Evolutionary conservation across 2,888 invertebrate genomes (phyloP).

Genomic region (Linnaemya vulpina): DNA sequence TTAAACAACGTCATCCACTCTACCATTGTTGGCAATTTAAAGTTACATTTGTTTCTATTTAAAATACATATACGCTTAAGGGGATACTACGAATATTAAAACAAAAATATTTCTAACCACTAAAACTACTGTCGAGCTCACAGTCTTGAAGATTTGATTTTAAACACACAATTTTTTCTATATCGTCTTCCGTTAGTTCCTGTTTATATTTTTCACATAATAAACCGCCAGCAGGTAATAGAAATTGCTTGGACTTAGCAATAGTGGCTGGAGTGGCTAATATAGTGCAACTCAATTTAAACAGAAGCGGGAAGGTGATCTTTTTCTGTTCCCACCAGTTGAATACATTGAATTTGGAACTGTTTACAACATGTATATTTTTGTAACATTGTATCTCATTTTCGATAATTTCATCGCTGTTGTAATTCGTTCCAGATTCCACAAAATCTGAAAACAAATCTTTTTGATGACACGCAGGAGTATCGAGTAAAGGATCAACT

Average conservation of each 20-base stretch:
- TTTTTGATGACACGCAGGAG: background rate
- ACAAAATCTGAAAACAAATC: constrained; percentile 33
- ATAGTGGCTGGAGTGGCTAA: constrained; percentile 27
- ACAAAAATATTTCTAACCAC: background rate
- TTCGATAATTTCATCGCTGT: background rate
- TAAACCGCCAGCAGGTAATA: constrained; percentile 1
- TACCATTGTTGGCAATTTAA: too few species aligned
- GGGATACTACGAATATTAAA: too few species aligned
- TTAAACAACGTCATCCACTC: too few species aligned
- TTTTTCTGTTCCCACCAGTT: constrained; percentile 40
- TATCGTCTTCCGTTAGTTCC: background rate
- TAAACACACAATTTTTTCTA: constrained; percentile 26
- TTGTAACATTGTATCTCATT: constrained; percentile 37
- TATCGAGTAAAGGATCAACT: background rate
- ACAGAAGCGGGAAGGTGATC: constrained; percentile 19
- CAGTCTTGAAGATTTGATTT: background rate
- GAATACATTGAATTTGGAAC: background rate
- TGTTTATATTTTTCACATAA: constrained; percentile 3
- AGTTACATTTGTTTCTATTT: too few species aligned
- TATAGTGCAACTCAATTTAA: constrained; percentile 12
- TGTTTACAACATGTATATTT: background rate
- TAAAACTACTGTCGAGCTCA: constrained; percentile 2
- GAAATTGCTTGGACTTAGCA: background rate
- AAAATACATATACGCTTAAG: too few species aligned
- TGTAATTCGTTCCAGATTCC: background rate